Base-by-base conservation (phyloP, 1,140 invertebrate species). In the Pogonognathellus flavescens region DNA sequence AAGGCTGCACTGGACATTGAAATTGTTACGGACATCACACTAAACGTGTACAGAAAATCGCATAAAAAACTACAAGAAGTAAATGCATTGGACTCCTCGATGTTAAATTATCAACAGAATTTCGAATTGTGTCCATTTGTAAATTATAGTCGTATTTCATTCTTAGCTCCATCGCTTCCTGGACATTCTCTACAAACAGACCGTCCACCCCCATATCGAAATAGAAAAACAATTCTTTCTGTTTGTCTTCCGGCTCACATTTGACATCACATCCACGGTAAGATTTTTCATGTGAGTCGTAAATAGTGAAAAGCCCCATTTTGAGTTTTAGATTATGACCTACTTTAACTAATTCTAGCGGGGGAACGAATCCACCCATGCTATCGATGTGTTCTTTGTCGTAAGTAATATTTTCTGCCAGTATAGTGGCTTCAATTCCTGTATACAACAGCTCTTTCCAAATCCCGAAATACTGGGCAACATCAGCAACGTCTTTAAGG, bases 161-260 rank as follows among this genome's bases (percentile, higher is more conserved):
- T 57, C 85, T 16, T 2, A 87, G 11, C 80, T 88, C 88, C 3
- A 76, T 60, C 16, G 84, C 70, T 50, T 88, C 88, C 1, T 53
- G 18, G 1, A 88, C 80, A 83, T 88, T 88, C 60, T 88, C 88
- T 3, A 83, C 88, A 83, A 88, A 88, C 22, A 88, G 57, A 2
- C 41, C 72, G 20, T 88, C 88, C 1, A 88, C 84, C 0, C 88
- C 88, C 57, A 88, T 57, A 3, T 59, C 80, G 57, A 88, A 88
- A 80, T 82, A 88, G 49, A 87, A 86, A 22, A 66, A 84, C n/a
- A 88, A 18, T 80, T 88, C 88, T 20, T 62, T 80, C 16, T 13
- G 41, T 53, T 88, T 88, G 82, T 86, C 76, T 16, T 84, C 57
- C 22, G 59, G 59, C 5, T 82, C 18, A 25, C 87, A 88, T 20